Base-by-base conservation (phyloP, 2,113 vertebrate genomes). In the Rhea americana region DNA sequence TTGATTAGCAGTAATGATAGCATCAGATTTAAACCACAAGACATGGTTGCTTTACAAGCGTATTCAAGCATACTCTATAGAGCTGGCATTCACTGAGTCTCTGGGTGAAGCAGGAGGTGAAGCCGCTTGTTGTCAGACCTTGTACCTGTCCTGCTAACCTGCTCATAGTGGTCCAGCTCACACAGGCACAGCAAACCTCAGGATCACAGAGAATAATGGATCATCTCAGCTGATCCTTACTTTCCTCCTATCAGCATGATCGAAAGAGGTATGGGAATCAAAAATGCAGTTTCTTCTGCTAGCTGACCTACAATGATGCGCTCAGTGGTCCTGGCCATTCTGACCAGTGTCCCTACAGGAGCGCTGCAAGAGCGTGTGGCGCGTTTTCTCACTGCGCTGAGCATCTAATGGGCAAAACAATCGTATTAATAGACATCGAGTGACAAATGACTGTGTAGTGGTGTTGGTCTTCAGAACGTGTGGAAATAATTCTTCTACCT, bases 231-330 rank as follows among this genome's bases (percentile, higher is more conserved):
- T 37, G 47, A 28, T 39, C 43, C 32, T 56, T 82, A 6, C 25
- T 79, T 92, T 74, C 20, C 9, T 61, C 13, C 0, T 39, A 21
- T 21, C 45, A 45, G 45, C 39, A 13, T 47, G 39, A 3, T 41
- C 13, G 16, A n/a, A 65, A 71, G 50, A 61, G 55, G 7, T 22
- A 25, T 2, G 1, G 47, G 55, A 75, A 74, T 20, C 39, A 45
- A 35, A 32, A 84, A n/a, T 24, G 11, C 22, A 11, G 45, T 47
- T 47, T 47, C 17, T 47, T 47, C 45, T 1, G 0, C 58, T 35
- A 35, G 63, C 7, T 53, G 39, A 5, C 19, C 39, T 41, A 2
- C 1, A 0, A 16, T 39, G 43, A 2, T 5, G 24, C 6, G 1
- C 19, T 4, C 7, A 5, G 7, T 13, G 56, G 53, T 5, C n/a